These are phyloP conservation scores for Endotricha flammealis DNA, from an alignment of 2,888 invertebrate genomes.

Conservation along the genomic window DNA sequence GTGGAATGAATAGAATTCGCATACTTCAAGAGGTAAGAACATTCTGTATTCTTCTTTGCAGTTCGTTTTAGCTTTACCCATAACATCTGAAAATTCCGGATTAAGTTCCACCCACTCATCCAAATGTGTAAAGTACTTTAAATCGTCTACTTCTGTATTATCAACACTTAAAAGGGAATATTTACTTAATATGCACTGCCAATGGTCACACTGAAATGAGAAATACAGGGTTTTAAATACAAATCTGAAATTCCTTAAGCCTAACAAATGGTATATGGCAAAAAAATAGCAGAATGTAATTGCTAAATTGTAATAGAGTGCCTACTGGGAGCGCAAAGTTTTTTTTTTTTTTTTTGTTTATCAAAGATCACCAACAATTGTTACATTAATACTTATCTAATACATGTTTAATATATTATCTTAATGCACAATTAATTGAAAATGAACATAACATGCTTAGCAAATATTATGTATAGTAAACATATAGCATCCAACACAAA, in stretches of 20 bases:
- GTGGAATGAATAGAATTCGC: slow-evolving; percentile 37
- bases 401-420: too few relatives aligned
- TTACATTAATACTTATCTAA: too few relatives aligned
- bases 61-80: slow-evolving; percentile 35
- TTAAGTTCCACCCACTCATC: slow-evolving; percentile 50
- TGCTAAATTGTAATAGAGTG: too few relatives aligned
- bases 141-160: slow-evolving; percentile 28
- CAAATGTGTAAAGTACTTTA: slow-evolving; percentile 44
- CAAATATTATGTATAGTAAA: too few relatives aligned
- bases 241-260: background rate
- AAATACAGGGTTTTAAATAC: background rate
- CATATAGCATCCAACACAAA: too few relatives aligned
- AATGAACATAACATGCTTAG: too few relatives aligned
- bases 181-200: slow-evolving; percentile 44
- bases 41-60: slow-evolving; percentile 33
- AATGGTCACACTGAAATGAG: slow-evolving; percentile 41
- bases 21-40: slow-evolving; percentile 33
- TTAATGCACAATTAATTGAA: too few relatives aligned
- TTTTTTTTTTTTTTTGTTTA: too few relatives aligned
- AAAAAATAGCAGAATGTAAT: too few relatives aligned
- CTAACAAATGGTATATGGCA: background rate
- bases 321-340: too few relatives aligned
- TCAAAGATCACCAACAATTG: too few relatives aligned
- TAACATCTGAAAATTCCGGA: slow-evolving; percentile 33
- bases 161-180: slow-evolving; percentile 41